Evolutionary conservation across 1,140 invertebrate genomes (phyloP), one percentile per base, ranked within the genome.

Genomic region (Drosophila melanica): DNA sequence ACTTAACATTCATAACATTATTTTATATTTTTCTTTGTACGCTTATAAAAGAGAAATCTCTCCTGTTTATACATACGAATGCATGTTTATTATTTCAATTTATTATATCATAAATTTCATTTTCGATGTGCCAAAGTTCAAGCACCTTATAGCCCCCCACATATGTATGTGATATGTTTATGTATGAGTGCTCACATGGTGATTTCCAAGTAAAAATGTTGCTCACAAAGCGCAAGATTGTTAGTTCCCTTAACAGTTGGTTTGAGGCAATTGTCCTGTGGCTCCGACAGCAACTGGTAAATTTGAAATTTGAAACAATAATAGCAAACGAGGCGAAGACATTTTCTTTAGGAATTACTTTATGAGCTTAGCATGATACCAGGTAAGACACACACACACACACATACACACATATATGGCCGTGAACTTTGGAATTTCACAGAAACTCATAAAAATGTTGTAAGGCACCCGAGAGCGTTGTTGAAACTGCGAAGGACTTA

Each of bases 371-470:
- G 35, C 20, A 16, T 8, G 20, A 10, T 47, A 9, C 14, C 54
- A 73, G 48, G 57, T 70, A 55, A 66, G 39, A 45, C 42, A 23
- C 16, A 44, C 33, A 35, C n/a, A 45, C 42, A 33, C 37, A 33
- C 18, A 44, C 42, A 23, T 14, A 37, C 35, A 35, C n/a, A 45
- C 42, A 33, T 33, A 33, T 14, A 41, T 58, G 58, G 42, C 78
- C 78, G 65, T 81, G 73, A 81, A 80, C 73, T 69, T 76, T 81
- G 12, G 44, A 53, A 64, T 69, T 69, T 54, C 14, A 20, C 42
- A 30, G n/a, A 54, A 67, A 53, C 27, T 69, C 70, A 27, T 64
- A 60, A 54, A 57, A 69, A 35, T 64, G 39, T 48, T 80, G 30
- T 14, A 64, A 64, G 54, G 39, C 35, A 37, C 39, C 45, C 23